phyloP scores from a whole-genome alignment of 2,113 vertebrate genomes.

The Rhagologus leucostigma region DNA sequence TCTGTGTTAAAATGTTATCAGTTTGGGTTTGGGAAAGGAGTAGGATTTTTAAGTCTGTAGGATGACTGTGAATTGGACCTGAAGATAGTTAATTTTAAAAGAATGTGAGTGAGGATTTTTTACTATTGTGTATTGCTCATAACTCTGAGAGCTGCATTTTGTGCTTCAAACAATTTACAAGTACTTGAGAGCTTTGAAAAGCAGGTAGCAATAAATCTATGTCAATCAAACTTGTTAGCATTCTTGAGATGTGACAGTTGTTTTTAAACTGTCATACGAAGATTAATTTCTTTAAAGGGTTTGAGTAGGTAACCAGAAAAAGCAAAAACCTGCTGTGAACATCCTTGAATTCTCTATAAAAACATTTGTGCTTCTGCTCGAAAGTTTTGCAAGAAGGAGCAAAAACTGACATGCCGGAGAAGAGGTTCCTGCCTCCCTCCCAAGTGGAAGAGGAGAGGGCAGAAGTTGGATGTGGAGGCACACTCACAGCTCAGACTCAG shows the following conservation, averaged over 20 bases:
- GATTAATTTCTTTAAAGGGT: not conserved
- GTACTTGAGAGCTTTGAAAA: not conserved
- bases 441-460: not conserved
- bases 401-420: accelerated
- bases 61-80: not conserved
- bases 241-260: not conserved
- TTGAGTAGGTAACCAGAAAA: not conserved
- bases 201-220: not conserved
- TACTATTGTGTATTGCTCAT: not conserved
- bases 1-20: not conserved
- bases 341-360: not conserved
- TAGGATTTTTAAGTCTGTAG: not conserved
- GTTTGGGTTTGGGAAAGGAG: not conserved
- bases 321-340: not conserved
- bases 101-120: not conserved
- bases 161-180: not conserved
- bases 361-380: not conserved
- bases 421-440: not conserved
- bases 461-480: not conserved
- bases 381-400: not conserved
- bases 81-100: not conserved
- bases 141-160: not conserved
- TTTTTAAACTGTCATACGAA: not conserved
- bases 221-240: not conserved
- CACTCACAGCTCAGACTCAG: not conserved